Base-by-base conservation (phyloP, 2,113 vertebrate species). In the Pseudonaja textilis region DNA sequence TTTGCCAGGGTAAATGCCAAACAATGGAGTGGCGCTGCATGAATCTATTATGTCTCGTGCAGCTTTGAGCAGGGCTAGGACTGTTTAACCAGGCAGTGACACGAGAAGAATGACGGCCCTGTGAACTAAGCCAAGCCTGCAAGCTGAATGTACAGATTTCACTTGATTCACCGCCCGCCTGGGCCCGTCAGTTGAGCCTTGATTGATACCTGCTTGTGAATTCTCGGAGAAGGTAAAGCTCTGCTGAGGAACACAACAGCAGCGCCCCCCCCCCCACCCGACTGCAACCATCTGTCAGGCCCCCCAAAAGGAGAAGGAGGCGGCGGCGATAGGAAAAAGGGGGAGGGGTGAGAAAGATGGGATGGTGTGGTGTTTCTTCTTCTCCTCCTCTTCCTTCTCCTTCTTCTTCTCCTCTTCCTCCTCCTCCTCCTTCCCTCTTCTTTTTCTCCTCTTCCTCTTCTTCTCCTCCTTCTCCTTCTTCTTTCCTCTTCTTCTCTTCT, bases 61-160 rank as follows among this genome's bases (percentile, higher is more conserved):
- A 95, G 97, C 97, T 97, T 97, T 98, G 97, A 97, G 97, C 42
- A 0, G 94, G 96, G 97, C 95, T 97, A 97, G 97, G 97, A 97
- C 97, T 98, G 97, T 98, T 98, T 98, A 98, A 98, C 97, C 97
- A 98, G 97, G 97, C 97, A 97, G 97, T 98, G 97, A 98, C 97
- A 98, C 94, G 95, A 97, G 96, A 98, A 98, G 97, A 98, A 98
- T 98, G 97, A 97, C 97, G 98, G 57, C 57, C 57, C 57, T 61
- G 57, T 3, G 25, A 25, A 25, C 9, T 50, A 9, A 97, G 97
- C 97, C n/a, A 54, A 96, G 97, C 96, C 97, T 97, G 97, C 96
- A 97, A 50, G 97, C 97, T 98, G 97, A 98, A 98, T 97, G 98
- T 96, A 97, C 96, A 97, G 97, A 97, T 98, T 98, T 98, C 98